These are phyloP conservation scores for Scomber colias DNA, from an alignment of 2,113 vertebrate species.

Conservation along the genomic window DNA sequence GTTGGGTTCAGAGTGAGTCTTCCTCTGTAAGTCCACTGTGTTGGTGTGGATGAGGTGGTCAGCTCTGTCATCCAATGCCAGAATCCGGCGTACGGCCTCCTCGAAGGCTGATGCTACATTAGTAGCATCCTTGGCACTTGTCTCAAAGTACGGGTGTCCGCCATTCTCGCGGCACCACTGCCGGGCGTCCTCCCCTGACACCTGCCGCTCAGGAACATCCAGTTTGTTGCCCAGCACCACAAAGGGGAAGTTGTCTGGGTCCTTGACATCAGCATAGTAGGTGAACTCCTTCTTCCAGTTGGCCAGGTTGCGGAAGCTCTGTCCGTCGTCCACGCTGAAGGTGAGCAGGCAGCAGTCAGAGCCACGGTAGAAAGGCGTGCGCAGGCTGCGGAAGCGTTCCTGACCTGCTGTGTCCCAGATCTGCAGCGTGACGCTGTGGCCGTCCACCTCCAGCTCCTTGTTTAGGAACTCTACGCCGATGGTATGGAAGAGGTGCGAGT, in stretches of 20 bases:
- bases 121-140: constrained; percentile 94
- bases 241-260: constrained; percentile 94
- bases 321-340: constrained; percentile 94
- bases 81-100: constrained; percentile 92
- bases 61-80: constrained; percentile 89
- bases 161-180: constrained; percentile 95
- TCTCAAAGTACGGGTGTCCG: constrained; percentile 95
- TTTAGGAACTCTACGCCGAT: constrained; percentile 98
- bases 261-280: constrained; percentile 95
- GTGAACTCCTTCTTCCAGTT: constrained; percentile 99
- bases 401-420: constrained; percentile 99
- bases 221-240: constrained; percentile 97
- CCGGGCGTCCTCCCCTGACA: constrained; percentile 91
- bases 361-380: constrained; percentile 96
- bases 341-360: constrained; percentile 98
- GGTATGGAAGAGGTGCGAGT: constrained; percentile 96
- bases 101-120: constrained; percentile 95
- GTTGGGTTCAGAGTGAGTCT: constrained; percentile 84
- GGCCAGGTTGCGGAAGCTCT: constrained; percentile 94
- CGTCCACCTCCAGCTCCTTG: constrained; percentile 96
- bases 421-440: constrained; percentile 93
- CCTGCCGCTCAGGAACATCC: constrained; percentile 92
- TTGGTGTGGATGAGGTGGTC: constrained; percentile 92
- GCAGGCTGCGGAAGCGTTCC: constrained; percentile 95
- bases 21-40: constrained; percentile 90